A percentile compares a stretch with the other conserved stretches of the same genome.
Conservation (phyloP, 2,113 vertebrate genomes). For the Halcyon senegalensis region DNA sequence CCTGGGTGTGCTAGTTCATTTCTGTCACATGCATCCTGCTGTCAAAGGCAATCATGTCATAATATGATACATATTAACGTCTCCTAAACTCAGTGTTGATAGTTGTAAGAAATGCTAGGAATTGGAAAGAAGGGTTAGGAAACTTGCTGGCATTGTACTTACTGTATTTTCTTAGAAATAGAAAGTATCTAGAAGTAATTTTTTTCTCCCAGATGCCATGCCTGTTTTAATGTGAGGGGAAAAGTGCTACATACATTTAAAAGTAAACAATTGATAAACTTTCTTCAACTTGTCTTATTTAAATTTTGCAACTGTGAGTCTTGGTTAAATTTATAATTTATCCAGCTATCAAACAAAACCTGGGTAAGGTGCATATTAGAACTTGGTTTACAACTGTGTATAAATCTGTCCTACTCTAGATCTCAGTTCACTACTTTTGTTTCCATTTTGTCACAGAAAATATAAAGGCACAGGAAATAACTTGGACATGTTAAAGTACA, state of each 20-base stretch:
- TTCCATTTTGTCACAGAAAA: not conserved
- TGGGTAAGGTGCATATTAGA: not conserved
- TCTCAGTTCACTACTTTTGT: not conserved
- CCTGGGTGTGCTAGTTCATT: not conserved
- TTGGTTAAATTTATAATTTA: not conserved
- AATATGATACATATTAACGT: not conserved
- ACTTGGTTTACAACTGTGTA: not conserved
- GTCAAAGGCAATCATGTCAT: not conserved
- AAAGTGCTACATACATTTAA: not conserved
- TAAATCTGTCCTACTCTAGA: not conserved
- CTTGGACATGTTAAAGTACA: not conserved
- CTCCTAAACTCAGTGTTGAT: not conserved
- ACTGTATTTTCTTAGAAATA: too few species aligned
- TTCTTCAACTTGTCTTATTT: not conserved
- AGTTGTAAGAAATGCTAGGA: not conserved
- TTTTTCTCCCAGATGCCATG: not conserved
- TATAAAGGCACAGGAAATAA: not conserved
- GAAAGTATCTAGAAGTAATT: not conserved
- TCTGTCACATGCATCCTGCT: not conserved
- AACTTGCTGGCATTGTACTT: not conserved
- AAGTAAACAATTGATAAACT: not conserved
- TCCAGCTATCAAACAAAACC: fast-evolving
- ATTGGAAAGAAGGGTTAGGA: not conserved
- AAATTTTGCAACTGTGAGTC: not conserved
- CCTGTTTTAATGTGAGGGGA: not conserved